These are phyloP conservation scores for Lasioglossum marginatum DNA, from an alignment of 2,888 invertebrate species.

Conservation along the genomic window DNA sequence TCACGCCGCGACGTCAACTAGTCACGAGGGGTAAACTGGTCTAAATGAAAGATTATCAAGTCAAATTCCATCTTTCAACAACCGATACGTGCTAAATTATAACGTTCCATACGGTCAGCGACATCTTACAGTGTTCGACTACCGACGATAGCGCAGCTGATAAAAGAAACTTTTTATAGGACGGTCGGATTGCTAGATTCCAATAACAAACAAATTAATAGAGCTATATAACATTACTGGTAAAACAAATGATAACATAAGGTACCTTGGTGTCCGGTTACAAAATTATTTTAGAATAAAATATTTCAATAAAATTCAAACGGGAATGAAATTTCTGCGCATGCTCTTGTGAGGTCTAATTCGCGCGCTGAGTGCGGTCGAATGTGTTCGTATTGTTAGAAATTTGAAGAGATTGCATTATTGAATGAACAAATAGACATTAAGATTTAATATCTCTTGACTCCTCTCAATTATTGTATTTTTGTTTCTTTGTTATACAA, in stretches of 20 bases:
- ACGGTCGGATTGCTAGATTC: neutral
- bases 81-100: constrained; percentile 36
- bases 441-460: neutral
- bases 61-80: constrained; percentile 38
- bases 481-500: neutral
- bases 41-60: constrained; percentile 39
- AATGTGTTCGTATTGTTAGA: neutral
- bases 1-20: constrained; percentile 87
- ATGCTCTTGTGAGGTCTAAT: neutral
- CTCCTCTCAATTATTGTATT: neutral
- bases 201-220: neutral
- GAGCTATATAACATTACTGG: neutral
- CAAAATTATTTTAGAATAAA: neutral
- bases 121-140: constrained; percentile 44
- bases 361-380: neutral
- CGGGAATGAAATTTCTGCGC: neutral
- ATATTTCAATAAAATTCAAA: neutral
- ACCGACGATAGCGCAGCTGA: neutral
- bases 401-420: neutral
- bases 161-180: constrained; percentile 10
- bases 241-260: neutral
- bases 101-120: constrained; percentile 39
- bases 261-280: neutral
- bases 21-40: constrained; percentile 35
- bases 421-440: neutral